Conservation (phyloP, 1,140 invertebrate genomes). For the Tetragnatha versicolor region DNA sequence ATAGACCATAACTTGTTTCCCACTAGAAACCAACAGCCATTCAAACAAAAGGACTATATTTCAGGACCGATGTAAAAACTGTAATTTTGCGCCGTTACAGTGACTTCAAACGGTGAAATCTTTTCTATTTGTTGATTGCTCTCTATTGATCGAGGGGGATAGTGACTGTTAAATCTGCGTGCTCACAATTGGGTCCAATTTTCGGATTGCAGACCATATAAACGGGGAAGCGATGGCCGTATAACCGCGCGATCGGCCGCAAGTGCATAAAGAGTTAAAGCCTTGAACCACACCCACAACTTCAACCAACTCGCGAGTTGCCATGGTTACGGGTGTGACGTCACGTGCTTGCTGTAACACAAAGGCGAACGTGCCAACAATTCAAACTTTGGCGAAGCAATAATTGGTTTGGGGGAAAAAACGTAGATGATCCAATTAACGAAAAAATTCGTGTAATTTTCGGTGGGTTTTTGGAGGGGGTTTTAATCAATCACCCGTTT, state of each 20-base stretch:
- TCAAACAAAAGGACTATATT: too few relatives aligned
- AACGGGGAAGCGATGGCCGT: slow-evolving; percentile 3
- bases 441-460: too few relatives aligned
- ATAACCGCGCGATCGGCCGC: slow-evolving; percentile 14
- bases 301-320: slow-evolving; percentile 36
- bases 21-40: too few relatives aligned
- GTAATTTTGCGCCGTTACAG: neutral
- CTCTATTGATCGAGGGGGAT: slow-evolving; percentile 2
- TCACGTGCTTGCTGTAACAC: slow-evolving; percentile 40
- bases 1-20: too few relatives aligned
- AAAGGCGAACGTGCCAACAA: slow-evolving; percentile 53
- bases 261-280: slow-evolving; percentile 51
- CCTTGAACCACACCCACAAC: slow-evolving; percentile 51
- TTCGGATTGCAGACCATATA: slow-evolving; percentile 21
- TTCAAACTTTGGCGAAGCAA: slow-evolving; percentile 47
- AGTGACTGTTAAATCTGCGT: slow-evolving; percentile 38
- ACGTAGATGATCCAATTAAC: slow-evolving; percentile 48
- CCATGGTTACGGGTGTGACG: slow-evolving; percentile 45
- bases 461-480: too few relatives aligned
- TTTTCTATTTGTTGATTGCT: slow-evolving; percentile 41
- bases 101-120: neutral
- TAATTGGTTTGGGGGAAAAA: too few relatives aligned
- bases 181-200: slow-evolving; percentile 21
- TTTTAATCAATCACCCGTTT: too few relatives aligned
- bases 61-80: too few relatives aligned